These are phyloP conservation scores for Halcyon leucocephala DNA, from an alignment of 2,797 vertebrate genomes.

Conservation along the genomic window DNA sequence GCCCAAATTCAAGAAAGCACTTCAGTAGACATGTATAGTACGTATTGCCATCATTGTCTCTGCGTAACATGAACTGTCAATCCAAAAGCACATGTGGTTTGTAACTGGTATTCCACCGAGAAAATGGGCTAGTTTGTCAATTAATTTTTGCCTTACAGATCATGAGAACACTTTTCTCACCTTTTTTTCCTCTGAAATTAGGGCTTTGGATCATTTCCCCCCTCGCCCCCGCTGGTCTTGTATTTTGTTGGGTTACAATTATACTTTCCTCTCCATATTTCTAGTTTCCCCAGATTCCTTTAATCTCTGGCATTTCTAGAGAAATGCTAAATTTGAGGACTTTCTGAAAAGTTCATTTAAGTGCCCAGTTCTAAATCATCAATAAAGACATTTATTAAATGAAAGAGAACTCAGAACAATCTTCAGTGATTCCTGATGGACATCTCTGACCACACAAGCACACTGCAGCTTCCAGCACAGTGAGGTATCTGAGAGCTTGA, in stretches of 20 bases:
- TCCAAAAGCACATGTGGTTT: neutral
- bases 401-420: neutral
- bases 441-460: neutral
- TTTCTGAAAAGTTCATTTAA: neutral
- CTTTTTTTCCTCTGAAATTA: neutral
- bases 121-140: neutral
- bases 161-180: neutral
- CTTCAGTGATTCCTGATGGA: neutral
- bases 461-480: neutral
- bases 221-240: neutral
- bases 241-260: neutral
- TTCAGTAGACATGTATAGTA: neutral
- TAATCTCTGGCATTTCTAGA: neutral
- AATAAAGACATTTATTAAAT: neutral
- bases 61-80: neutral
- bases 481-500: neutral
- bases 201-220: neutral
- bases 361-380: neutral
- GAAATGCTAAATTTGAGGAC: neutral
- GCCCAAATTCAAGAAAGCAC: neutral
- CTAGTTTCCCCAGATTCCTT: neutral
- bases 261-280: neutral
- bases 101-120: neutral
- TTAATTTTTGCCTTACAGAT: neutral
- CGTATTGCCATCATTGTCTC: neutral